Percentiles rank a stretch among this genome's conserved stretches.
phyloP scores from a whole-genome alignment of 2,888 invertebrate species.

The Troilus luridus region DNA sequence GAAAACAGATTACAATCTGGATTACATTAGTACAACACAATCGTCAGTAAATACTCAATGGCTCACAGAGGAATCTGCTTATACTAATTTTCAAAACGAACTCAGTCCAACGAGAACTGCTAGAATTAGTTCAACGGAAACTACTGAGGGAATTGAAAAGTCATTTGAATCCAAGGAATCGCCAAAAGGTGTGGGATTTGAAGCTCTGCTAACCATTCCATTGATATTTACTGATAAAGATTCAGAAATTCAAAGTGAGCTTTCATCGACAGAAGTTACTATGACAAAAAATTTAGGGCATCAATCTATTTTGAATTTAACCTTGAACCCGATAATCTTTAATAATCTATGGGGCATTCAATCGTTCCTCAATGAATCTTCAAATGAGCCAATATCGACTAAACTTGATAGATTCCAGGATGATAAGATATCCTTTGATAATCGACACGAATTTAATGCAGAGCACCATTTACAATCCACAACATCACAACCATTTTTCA shows the following conservation, averaged over 20 bases:
- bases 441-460: slow-evolving; percentile 18
- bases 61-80: neutral
- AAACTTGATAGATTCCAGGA: neutral
- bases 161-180: neutral
- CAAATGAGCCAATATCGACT: neutral
- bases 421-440: neutral
- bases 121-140: neutral
- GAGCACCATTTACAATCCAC: slow-evolving; percentile 8
- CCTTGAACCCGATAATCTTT: neutral
- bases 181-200: neutral
- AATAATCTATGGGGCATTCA: slow-evolving; percentile 17
- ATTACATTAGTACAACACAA: neutral
- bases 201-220: neutral
- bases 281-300: neutral
- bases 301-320: neutral
- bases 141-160: too few species aligned
- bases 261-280: neutral
- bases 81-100: neutral
- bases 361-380: neutral
- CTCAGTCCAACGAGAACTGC: neutral
- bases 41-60: neutral
- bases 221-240: neutral
- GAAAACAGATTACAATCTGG: neutral
- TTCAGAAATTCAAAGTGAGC: neutral
- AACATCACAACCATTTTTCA: neutral